Evolutionary conservation across 1,140 invertebrate genomes (phyloP).

Genomic region (Glossosoma conforme): DNA sequence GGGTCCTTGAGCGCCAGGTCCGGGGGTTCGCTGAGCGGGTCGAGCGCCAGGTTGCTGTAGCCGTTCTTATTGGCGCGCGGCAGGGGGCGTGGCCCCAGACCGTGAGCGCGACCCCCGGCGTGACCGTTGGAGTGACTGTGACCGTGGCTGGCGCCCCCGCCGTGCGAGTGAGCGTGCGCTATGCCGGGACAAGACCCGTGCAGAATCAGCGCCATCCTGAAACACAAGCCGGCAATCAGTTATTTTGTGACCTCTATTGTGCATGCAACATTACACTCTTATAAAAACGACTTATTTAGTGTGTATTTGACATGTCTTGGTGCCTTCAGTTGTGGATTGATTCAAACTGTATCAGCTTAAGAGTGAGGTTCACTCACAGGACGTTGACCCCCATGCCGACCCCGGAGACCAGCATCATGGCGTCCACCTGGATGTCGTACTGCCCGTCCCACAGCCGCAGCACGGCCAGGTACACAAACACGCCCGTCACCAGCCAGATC

Average conservation of each 20-base stretch:
- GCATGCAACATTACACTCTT: not conserved
- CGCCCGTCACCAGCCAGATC: slow-evolving; percentile 84
- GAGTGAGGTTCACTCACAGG: slow-evolving; percentile 57
- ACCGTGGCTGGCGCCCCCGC: slow-evolving; percentile 38
- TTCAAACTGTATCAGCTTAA: no score
- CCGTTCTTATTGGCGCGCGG: slow-evolving; percentile 25
- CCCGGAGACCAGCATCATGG: slow-evolving; percentile 83
- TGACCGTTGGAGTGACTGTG: slow-evolving; percentile 20
- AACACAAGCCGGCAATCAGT: slow-evolving; percentile 33
- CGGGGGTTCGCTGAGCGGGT: slow-evolving; percentile 14
- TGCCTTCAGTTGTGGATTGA: no score
- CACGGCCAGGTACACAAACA: slow-evolving; percentile 78
- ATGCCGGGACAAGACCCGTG: slow-evolving; percentile 57
- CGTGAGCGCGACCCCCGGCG: slow-evolving; percentile 37
- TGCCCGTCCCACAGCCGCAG: slow-evolving; percentile 64
- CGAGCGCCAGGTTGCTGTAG: slow-evolving; percentile 27
- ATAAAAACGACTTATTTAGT: no score
- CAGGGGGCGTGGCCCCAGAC: slow-evolving; percentile 20
- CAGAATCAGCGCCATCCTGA: slow-evolving; percentile 69
- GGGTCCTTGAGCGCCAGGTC: not conserved
- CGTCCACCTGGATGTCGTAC: slow-evolving; percentile 74
- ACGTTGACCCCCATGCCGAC: slow-evolving; percentile 82
- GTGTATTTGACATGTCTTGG: no score
- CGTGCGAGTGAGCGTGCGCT: slow-evolving; percentile 35
- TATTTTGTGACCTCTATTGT: no score